Conservation (phyloP, 2,888 invertebrate genomes). For the Bombylius major region DNA sequence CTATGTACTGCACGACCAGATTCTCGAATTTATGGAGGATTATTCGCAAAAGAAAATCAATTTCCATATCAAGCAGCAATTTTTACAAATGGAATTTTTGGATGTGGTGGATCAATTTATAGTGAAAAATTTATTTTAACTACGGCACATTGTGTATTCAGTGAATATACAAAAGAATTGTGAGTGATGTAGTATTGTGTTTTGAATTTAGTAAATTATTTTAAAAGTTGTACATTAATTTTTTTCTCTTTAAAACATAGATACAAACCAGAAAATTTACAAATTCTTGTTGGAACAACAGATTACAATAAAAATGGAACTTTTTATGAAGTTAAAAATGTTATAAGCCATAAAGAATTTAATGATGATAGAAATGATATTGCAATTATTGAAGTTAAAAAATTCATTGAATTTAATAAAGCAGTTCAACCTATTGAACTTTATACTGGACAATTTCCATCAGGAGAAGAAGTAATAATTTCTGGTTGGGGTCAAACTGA, state of each 20-base stretch:
- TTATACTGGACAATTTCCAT: constrained; percentile 17
- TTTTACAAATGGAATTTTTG: constrained; percentile 20
- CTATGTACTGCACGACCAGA: too few relatives aligned
- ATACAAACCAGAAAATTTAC: too few relatives aligned
- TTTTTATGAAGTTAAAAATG: constrained; percentile 17
- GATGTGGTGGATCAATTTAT: constrained; percentile 24
- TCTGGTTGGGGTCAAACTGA: constrained; percentile 27
- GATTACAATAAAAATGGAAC: constrained; percentile 26
- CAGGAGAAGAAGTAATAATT: constrained; percentile 18
- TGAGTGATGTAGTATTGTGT: too few relatives aligned
- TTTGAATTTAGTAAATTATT: constrained; percentile 11
- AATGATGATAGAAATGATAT: constrained; percentile 20
- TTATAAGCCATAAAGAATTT: constrained; percentile 24
- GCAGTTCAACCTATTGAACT: constrained; percentile 22
- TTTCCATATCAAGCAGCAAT: constrained; percentile 32
- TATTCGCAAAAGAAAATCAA: constrained; percentile 24
- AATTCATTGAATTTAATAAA: constrained; percentile 18
- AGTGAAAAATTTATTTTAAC: constrained; percentile 19
- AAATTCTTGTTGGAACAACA: constrained; percentile 26
- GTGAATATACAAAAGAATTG: too few relatives aligned
- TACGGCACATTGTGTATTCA: constrained; percentile 24
- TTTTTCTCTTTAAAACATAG: neutral
- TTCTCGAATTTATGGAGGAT: constrained; percentile 25
- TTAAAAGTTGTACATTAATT: constrained; percentile 19
- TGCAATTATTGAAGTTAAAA: constrained; percentile 24